Percentiles rank a stretch among this genome's conserved stretches.
These are phyloP conservation scores for Argyrosomus japonicus DNA, from an alignment of 2,113 vertebrate species.

Conservation along the genomic window DNA sequence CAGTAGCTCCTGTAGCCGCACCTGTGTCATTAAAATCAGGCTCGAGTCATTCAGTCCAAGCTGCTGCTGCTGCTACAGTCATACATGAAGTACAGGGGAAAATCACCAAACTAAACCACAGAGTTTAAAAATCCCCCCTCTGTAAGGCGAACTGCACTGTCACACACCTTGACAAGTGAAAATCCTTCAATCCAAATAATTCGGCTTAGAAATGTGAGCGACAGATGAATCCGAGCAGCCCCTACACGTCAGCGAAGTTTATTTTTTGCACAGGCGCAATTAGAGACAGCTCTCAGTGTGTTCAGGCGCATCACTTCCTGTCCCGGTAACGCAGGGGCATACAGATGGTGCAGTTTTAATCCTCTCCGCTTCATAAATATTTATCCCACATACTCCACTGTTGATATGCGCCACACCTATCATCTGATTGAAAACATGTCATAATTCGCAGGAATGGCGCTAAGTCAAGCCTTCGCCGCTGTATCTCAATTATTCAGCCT, in stretches of 20 bases:
- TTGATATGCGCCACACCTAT: slow-evolving; percentile 68
- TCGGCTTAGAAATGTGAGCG: not conserved
- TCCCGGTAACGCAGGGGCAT: slow-evolving; percentile 69
- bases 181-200: slow-evolving; percentile 3
- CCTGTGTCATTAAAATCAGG: slow-evolving; percentile 2
- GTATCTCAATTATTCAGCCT: slow-evolving; percentile 27
- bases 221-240: not conserved
- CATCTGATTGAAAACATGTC: slow-evolving; percentile 53
- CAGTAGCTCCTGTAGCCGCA: not conserved
- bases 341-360: slow-evolving; percentile 73
- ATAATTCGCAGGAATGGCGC: slow-evolving; percentile 16
- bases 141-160: rapidly evolving
- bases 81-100: not conserved
- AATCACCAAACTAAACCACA: slow-evolving; percentile 2
- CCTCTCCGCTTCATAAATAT: slow-evolving; percentile 69
- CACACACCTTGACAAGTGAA: slow-evolving; percentile 53
- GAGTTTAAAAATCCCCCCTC: not conserved
- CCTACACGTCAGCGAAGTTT: slow-evolving; percentile 46
- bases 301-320: slow-evolving; percentile 74
- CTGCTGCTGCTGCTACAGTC: not conserved
- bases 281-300: slow-evolving; percentile 63
- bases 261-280: slow-evolving; percentile 81
- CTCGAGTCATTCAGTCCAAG: not conserved
- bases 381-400: slow-evolving; percentile 56
- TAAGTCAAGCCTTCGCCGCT: not conserved